A percentile compares a stretch with the other conserved stretches of the same genome.
Evolutionary conservation across 2,797 vertebrate species (phyloP).

Genomic region (Trichosurus vulpecula): DNA sequence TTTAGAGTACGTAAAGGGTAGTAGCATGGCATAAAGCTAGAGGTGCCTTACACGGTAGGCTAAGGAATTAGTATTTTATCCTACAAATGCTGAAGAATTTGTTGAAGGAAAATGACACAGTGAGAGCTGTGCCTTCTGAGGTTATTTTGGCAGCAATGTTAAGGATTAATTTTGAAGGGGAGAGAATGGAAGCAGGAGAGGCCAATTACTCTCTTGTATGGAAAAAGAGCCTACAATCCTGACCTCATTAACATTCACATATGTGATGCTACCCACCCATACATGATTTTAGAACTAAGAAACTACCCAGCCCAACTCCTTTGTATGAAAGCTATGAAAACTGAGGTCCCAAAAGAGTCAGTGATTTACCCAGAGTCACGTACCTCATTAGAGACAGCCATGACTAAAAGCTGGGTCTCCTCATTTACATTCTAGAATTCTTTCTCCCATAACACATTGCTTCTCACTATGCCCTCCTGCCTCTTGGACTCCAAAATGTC

Average conservation of each 20-base stretch:
- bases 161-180: not conserved
- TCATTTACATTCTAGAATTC: not conserved
- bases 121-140: not conserved
- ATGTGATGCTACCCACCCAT: conserved; percentile 21
- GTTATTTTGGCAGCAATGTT: not conserved
- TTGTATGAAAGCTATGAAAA: conserved; percentile 37
- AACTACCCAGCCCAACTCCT: not conserved
- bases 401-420: conserved; percentile 15
- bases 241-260: conserved; percentile 41
- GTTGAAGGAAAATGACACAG: not conserved
- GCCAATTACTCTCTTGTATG: conserved; percentile 31
- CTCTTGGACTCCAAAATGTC: not conserved
- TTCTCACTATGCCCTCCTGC: not conserved
- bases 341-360: not conserved
- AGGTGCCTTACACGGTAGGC: not conserved
- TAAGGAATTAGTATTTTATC: not conserved
- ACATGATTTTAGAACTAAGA: conserved; percentile 51
- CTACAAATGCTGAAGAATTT: not conserved
- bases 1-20: not conserved
- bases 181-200: not conserved
- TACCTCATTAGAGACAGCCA: conserved; percentile 32
- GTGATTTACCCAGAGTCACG: conserved; percentile 2
- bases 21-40: not conserved
- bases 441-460: not conserved
- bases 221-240: conserved; percentile 45